Base-by-base conservation (phyloP, 1,140 invertebrate species). In the Drosophila kikkawai region DNA sequence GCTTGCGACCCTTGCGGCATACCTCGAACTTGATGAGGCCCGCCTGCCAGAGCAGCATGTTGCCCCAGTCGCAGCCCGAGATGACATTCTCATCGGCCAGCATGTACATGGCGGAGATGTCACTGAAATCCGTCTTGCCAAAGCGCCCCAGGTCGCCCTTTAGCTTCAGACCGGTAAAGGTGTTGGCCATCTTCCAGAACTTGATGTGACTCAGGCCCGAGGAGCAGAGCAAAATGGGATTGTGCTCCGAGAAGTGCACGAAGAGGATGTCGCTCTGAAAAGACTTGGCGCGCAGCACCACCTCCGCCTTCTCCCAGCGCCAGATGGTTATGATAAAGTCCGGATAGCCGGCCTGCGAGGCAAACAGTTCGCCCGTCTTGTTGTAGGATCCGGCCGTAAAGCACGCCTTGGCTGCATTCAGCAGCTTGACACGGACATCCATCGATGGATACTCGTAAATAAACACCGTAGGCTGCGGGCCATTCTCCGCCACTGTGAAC, bases 161-260 rank as follows among this genome's bases (percentile, higher is more conserved):
- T 3, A 99, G 93, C 92, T 99, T 99, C 0, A 98, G 92, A 3
- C 97, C 97, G 0, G 97, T 98, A 87, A 98, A 98, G 0, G 98
- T 98, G 76, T 95, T 91, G 0, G 96, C 95, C 95, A 98, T 98
- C 94, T 97, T 98, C 98, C 98, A 98, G 93, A 98, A 98, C 94
- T 97, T 97, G 61, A 98, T 97, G 91, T 98, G 97, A 17, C 95
- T 95, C 0, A 92, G 91, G 3, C 97, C 97, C 78, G 96, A 95
- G 1, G 97, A 96, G 7, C 95, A 96, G 29, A 98, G 93, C 77
- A 97, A 95, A 5, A 96, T 96, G 7, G 95, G 95, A 73, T 97
- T 94, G 79, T 95, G 96, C 0, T 95, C 94, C 7, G 97, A 98
- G 92, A 98, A 98, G 80, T 95, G 95, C 0, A 97, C 95, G 60